Percentiles rank a stretch among this genome's conserved stretches.
Evolutionary conservation across 2,797 vertebrate species (phyloP).

Genomic region (Anolis apletophallus): DNA sequence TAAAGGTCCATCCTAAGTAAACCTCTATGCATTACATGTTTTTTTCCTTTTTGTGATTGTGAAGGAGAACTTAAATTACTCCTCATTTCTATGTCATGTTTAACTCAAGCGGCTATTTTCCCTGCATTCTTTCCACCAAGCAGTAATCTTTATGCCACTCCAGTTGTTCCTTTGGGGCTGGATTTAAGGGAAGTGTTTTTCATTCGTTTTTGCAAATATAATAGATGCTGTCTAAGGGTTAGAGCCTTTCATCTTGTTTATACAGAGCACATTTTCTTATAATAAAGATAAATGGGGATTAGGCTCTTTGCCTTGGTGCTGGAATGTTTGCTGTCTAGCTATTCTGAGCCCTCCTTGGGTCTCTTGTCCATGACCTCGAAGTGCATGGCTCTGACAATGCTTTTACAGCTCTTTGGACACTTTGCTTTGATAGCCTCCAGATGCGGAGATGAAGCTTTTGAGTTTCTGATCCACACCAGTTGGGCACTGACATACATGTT

Average conservation of each 20-base stretch:
- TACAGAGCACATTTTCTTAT: constrained; percentile 26
- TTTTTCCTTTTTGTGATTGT: not conserved
- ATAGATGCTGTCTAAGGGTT: constrained; percentile 15
- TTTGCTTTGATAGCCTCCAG: constrained; percentile 13
- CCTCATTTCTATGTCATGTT: not conserved
- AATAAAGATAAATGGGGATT: constrained; percentile 42
- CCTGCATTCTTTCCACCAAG: constrained; percentile 16
- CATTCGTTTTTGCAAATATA: constrained; percentile 23
- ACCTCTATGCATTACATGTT: not conserved
- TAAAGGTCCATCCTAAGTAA: not conserved
- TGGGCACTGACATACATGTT: not conserved
- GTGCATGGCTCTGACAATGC: not conserved
- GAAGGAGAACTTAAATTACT: not conserved
- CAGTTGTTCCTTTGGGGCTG: not conserved
- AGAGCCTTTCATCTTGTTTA: constrained; percentile 26
- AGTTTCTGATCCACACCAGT: not conserved
- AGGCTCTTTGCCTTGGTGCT: constrained; percentile 3
- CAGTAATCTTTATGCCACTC: not conserved
- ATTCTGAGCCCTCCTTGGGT: not conserved
- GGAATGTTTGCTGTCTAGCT: not conserved
- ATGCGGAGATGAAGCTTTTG: not conserved
- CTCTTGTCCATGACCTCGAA: not conserved
- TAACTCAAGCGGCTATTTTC: not conserved
- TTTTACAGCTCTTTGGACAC: constrained; percentile 22
- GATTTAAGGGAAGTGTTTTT: constrained; percentile 14